These are phyloP conservation scores for Trichomalopsis sarcophagae DNA, from an alignment of 1,140 invertebrate species.

Conservation along the genomic window DNA sequence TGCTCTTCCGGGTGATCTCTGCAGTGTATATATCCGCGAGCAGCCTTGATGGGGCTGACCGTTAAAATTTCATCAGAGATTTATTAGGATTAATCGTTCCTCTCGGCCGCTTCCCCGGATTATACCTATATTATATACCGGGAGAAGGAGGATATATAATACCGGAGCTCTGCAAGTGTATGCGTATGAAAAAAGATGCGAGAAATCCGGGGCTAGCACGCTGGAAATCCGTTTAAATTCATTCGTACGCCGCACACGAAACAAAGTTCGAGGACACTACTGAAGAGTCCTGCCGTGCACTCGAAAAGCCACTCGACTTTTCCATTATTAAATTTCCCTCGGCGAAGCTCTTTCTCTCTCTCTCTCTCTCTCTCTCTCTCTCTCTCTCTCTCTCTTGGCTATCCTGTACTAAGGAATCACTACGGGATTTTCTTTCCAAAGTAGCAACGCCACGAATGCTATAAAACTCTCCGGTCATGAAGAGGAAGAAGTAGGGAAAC, in stretches of 20 bases:
- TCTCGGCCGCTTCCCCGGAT: no score
- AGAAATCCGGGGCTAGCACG: no score
- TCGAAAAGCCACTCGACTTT: conserved; percentile 43
- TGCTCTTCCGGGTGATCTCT: neutral
- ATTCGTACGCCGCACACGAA: neutral
- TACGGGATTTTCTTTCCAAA: neutral
- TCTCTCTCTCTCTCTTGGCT: neutral
- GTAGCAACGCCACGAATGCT: neutral
- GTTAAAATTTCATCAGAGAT: conserved; percentile 14
- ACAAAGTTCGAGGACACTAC: conserved; percentile 29
- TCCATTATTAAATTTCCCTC: conserved; percentile 46
- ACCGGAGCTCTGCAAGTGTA: neutral
- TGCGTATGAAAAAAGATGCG: neutral
- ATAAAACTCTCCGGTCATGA: neutral
- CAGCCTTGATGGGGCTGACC: neutral
- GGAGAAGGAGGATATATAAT: neutral
- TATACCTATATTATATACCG: neutral
- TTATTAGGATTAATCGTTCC: neutral
- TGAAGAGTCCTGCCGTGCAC: conserved; percentile 8
- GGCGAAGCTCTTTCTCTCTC: neutral
- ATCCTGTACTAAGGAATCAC: neutral
- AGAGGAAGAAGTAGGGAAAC: neutral
- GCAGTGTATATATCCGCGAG: neutral
- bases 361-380: neutral
- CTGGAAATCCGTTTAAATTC: conserved; percentile 34